Evolutionary conservation across 1,140 invertebrate species (phyloP), one percentile per base, ranked within the genome.

Genomic region (Metaphire vulgaris): DNA sequence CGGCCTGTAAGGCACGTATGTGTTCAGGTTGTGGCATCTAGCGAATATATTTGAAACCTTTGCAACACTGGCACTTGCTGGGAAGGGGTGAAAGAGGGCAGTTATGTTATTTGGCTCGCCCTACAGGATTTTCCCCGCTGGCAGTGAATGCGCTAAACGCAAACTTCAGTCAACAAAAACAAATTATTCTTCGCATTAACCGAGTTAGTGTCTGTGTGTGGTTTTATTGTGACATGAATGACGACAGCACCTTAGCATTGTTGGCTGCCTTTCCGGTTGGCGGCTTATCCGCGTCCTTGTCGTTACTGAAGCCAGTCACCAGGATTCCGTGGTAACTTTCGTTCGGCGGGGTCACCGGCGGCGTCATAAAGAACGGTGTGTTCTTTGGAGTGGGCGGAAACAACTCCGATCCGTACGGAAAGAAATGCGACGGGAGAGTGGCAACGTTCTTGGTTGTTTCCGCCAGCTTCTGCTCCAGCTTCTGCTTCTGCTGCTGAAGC

Each of bases 351-450:
- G 82, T 83, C 16, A 84, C 74, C 21, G 83, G 82, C 21, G 83
- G 83, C 14, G 83, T 83, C 78, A 83, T 83, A 32, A 84, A 83
- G 71, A 83, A 80, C 26, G 82, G 83, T 14, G 83, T 83, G 32
- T 81, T 83, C 72, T 84, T 84, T 12, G 83, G 83, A 6, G 83
- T 83, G 1, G 82, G 80, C 12, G 83, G 82, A 69, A 81, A 72
- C 26, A 81, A 77, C 64, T 80, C 76, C 33, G 75, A 71, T n/a
- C 72, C 31, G 56, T 73, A 64, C 33, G 32, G n/a, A 2, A 73
- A 1, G 71, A 64, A 26, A 64, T 64, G 56, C 21, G 69, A 29
- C 15, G 31, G 34, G n/a, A 26, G 41, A 29, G 28, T 64, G 41
- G 74, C 74, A 74, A 66, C 29, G 72, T 33, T 79, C 65, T 82